phyloP scores from a whole-genome alignment of 2,888 invertebrate genomes.

The Scaptomyza flava region DNA sequence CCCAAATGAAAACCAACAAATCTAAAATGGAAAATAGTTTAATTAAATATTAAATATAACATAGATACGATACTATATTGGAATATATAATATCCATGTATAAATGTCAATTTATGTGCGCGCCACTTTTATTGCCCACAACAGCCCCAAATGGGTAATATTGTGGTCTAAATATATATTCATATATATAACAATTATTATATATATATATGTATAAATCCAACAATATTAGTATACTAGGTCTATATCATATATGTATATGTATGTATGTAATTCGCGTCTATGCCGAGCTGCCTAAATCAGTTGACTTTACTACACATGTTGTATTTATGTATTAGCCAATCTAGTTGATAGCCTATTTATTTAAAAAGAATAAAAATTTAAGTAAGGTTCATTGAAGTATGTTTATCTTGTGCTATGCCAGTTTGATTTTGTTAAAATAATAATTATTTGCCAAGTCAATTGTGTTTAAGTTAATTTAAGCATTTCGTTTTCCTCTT shows the following conservation, averaged over 20 bases:
- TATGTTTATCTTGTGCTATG: background rate
- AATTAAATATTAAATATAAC: background rate
- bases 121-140: conserved; percentile 35
- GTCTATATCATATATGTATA: conserved; percentile 8
- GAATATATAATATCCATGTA: conserved; percentile 44
- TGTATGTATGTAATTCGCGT: conserved; percentile 42
- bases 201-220: conserved; percentile 11
- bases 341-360: background rate
- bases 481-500: conserved; percentile 39
- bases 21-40: background rate
- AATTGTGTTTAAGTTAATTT: conserved; percentile 15
- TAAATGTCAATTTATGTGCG: conserved; percentile 73
- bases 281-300: conserved; percentile 71
- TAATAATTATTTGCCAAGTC: conserved; percentile 16
- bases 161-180: conserved; percentile 17
- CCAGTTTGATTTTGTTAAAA: conserved; percentile 39
- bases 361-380: background rate
- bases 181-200: conserved; percentile 12
- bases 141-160: conserved; percentile 6
- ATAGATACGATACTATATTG: conserved; percentile 26
- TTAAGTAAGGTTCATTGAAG: background rate
- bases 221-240: conserved; percentile 29
- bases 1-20: conserved; percentile 3
- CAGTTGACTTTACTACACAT: conserved; percentile 46
- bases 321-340: conserved; percentile 17